Evolutionary conservation across 1,140 invertebrate species (phyloP), one percentile per base, ranked within the genome.

Genomic region (Dendrolimus kikuchii): DNA sequence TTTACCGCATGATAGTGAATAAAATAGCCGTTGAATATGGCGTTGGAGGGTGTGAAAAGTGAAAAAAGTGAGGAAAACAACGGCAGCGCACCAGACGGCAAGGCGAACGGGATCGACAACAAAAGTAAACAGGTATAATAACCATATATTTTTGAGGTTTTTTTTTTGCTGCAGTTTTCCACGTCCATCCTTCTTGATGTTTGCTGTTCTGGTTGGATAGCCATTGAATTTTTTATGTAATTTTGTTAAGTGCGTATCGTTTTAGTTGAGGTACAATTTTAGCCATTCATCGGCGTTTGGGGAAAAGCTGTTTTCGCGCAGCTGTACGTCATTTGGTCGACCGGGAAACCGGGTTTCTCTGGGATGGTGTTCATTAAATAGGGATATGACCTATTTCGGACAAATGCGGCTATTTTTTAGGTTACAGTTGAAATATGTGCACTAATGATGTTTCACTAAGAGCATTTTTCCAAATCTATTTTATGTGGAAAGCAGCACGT

Each of bases 61-160:
- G 83, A 86, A 74, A 84, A 86, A 79, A 81, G 77, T 81, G 83
- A 86, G 59, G 83, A 86, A 84, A 84, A 80, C 72, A 81, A 83
- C 63, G 72, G 70, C 53, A 83, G 77, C 69, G 66, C 79, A 54
- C 72, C 71, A 59, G 81, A 86, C 67, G 71, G 77, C 63, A 86
- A 84, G 68, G 66, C 77, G 65, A 84, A 86, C 65, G 79, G 83
- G 63, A 79, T 77, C 67, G 83, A 86, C 77, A 86, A 81, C 73
- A 84, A 79, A 80, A 82, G 74, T 82, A 86, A 86, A 86, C 82
- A 86, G 82, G 82, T 84, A 82, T 23, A 23, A 23, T 23, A 23
- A 23, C 23, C 56, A n/a, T 55, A 69, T 64, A 64, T 56, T 40
- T 53, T 53, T 55, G 55, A 57, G 69, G 59, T 63, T 64, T 63